A percentile compares a stretch with the other conserved stretches of the same genome.
Conservation (phyloP, 1,140 invertebrate genomes). For the Lasioglossum baleicum region DNA sequence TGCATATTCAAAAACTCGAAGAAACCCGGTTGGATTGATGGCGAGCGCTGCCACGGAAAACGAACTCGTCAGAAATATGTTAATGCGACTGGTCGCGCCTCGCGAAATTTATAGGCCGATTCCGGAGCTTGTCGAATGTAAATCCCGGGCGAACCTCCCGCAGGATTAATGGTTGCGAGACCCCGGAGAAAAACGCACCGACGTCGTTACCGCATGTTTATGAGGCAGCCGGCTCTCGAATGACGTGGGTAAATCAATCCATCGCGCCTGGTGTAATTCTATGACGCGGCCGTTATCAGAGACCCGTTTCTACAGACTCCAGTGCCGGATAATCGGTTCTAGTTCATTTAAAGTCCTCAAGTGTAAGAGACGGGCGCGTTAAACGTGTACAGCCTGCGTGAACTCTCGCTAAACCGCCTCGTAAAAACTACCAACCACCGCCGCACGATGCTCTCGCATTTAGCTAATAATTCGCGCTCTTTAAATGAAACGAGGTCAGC, state of each 20-base stretch:
- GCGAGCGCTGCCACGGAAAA: slow-evolving; percentile 39
- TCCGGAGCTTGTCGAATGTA: slow-evolving; percentile 42
- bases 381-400: too few relatives aligned
- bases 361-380: too few relatives aligned
- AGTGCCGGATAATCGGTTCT: background rate
- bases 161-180: slow-evolving; percentile 27
- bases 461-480: too few relatives aligned
- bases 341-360: background rate
- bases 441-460: too few relatives aligned
- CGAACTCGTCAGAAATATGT: slow-evolving; percentile 59
- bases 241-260: slow-evolving; percentile 8
- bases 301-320: background rate
- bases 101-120: slow-evolving; percentile 47
- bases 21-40: slow-evolving; percentile 32
- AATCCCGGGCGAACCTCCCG: slow-evolving; percentile 12
- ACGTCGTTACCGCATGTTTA: slow-evolving; percentile 31
- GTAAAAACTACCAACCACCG: too few relatives aligned
- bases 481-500: too few relatives aligned
- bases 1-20: slow-evolving; percentile 66
- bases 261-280: background rate
- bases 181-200: slow-evolving; percentile 13
- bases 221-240: background rate
- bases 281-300: background rate
- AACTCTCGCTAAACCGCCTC: too few relatives aligned
- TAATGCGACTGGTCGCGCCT: slow-evolving; percentile 54